Evolutionary conservation across 2,113 vertebrate species (phyloP).

Genomic region (Hypomesus transpacificus): DNA sequence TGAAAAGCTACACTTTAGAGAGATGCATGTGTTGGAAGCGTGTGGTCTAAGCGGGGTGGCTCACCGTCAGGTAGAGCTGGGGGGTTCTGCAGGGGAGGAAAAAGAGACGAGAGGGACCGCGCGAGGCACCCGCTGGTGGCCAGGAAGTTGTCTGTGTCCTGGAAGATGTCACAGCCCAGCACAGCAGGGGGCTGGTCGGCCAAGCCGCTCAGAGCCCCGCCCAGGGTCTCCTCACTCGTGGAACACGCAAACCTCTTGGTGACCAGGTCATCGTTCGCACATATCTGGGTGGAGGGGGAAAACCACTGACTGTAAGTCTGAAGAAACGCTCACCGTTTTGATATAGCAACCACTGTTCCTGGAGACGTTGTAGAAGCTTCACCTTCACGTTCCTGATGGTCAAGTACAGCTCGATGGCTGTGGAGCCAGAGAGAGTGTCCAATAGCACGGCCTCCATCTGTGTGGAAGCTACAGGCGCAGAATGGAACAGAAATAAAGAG

Average conservation of each 20-base stretch:
- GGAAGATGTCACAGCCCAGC: slow-evolving; percentile 48
- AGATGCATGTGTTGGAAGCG: too few species aligned
- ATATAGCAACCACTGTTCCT: too few species aligned
- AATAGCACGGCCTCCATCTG: slow-evolving; percentile 76
- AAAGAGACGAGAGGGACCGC: background rate
- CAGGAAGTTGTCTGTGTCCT: slow-evolving; percentile 17
- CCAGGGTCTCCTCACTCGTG: slow-evolving; percentile 12
- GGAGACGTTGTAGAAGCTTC: slow-evolving; percentile 28
- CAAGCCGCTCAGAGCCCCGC: background rate
- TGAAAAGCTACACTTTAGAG: too few species aligned
- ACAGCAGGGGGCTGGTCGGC: slow-evolving; percentile 41
- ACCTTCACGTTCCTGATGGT: slow-evolving; percentile 81
- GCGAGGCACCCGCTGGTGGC: slow-evolving; percentile 19
- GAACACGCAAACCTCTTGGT: slow-evolving; percentile 84
- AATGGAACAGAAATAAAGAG: background rate
- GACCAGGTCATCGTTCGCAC: slow-evolving; percentile 88
- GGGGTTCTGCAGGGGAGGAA: background rate
- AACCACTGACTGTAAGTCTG: background rate
- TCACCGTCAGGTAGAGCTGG: background rate
- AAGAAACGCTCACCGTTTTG: background rate
- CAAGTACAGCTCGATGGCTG: slow-evolving; percentile 82
- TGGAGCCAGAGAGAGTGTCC: slow-evolving; percentile 64
- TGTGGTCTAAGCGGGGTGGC: background rate
- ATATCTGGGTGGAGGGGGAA: slow-evolving; percentile 71
- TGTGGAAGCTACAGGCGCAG: slow-evolving; percentile 66